Evolutionary conservation across 2,888 invertebrate genomes (phyloP), one percentile per base, ranked within the genome.

Genomic region (Yponomeuta cagnagella): DNA sequence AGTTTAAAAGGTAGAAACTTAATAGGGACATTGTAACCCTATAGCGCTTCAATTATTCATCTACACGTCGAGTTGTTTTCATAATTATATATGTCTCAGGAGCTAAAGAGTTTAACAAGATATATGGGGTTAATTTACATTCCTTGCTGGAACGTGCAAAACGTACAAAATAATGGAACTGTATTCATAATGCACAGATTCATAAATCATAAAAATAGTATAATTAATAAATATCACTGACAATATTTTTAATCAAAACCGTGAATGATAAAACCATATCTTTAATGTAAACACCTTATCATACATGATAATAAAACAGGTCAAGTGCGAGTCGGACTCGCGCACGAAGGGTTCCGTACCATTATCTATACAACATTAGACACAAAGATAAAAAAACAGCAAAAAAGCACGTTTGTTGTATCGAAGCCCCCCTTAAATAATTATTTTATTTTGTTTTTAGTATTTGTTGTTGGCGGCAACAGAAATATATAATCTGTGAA

Each of bases 31-130:
- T 65, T 65, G 33, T 65, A 31, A 12, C 33, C 65, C 65, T 65
- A 65, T 31, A 65, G 65, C 12, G 33, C 12, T 10, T 8, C 79
- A 77, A 82, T 82, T 79, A 78, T 76, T 84, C 80, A 81, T 80
- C 76, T 75, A 33, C 30, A 9, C 77, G 76, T 72, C 74, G 75
- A 76, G 74, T 77, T 76, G 77, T 75, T 78, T 76, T 77, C 76
- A 77, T 78, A 76, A 78, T 78, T 79, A 80, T 82, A 79, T 78
- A 77, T 77, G 76, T 65, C 65, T 65, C 30, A 31, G 33, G 33
- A 31, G 65, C 33, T 10, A 65, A 65, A 33, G 31, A 65, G 65
- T 65, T 65, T 30, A 65, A 65, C 65, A 30, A 65, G 65, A 65
- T 65, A 65, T 65, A 65, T 65, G 10, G 65, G 15, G 30, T 65